Conservation (phyloP, 1,140 invertebrate genomes). For the Orius insidiosus region DNA sequence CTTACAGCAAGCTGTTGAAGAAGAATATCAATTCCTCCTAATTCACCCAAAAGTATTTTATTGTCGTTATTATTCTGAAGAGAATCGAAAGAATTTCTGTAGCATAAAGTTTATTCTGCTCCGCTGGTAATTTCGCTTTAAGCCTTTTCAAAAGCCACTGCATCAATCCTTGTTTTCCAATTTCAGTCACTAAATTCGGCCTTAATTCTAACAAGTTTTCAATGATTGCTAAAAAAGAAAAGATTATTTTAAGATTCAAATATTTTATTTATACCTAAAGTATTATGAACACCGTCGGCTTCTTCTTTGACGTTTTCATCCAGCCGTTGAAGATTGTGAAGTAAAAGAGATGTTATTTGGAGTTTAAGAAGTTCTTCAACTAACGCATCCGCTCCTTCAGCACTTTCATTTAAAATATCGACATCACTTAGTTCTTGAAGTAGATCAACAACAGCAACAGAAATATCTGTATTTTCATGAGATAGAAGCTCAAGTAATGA, state of each 20-base stretch:
- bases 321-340: constrained; percentile 83
- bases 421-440: constrained; percentile 86
- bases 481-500: constrained; percentile 81
- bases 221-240: constrained; percentile 46
- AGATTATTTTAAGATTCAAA: neutral
- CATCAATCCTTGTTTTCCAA: constrained; percentile 75
- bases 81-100: constrained; percentile 94
- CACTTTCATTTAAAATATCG: constrained; percentile 83
- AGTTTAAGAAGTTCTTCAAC: constrained; percentile 68
- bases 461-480: constrained; percentile 94
- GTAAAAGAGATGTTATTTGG: constrained; percentile 76
- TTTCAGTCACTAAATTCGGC: constrained; percentile 63
- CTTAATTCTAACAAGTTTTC: constrained; percentile 87
- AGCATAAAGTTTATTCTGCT: constrained; percentile 89
- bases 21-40: constrained; percentile 92
- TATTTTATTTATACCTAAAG: constrained; percentile 44
- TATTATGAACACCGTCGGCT: constrained; percentile 89
- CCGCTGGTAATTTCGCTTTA: constrained; percentile 74
- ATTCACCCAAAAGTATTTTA: constrained; percentile 63
- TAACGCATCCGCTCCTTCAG: constrained; percentile 58
- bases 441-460: constrained; percentile 63
- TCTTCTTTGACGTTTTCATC: constrained; percentile 92
- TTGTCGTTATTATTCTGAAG: constrained; percentile 78
- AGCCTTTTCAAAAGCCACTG: constrained; percentile 83
- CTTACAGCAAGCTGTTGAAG: constrained; percentile 84